Conservation (phyloP, 2,797 vertebrate species). For the Falco concolor region DNA sequence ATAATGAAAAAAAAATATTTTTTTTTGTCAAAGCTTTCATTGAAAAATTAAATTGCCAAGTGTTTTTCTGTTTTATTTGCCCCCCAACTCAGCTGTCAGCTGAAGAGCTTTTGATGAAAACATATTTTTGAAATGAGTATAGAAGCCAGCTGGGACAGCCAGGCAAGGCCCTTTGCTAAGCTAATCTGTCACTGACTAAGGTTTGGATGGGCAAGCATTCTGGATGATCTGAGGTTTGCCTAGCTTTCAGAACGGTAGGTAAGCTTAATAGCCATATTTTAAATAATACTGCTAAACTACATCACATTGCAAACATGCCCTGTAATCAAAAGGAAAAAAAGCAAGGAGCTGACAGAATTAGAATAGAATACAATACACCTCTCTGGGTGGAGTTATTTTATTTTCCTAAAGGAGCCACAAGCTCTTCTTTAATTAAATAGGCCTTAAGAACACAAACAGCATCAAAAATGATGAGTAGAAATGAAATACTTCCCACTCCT, state of each 20-base stretch:
- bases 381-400: conserved; percentile 20
- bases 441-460: conserved; percentile 54
- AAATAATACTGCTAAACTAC: neutral
- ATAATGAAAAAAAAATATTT: neutral
- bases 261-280: conserved; percentile 16
- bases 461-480: conserved; percentile 61
- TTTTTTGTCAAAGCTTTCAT: neutral
- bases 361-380: neutral
- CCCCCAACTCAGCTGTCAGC: conserved; percentile 23
- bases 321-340: neutral
- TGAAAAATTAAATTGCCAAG: conserved; percentile 22
- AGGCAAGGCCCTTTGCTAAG: conserved; percentile 38
- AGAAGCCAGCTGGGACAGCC: neutral
- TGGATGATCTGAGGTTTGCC: conserved; percentile 19
- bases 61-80: conserved; percentile 25
- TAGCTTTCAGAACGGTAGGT: neutral
- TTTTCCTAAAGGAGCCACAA: neutral
- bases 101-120: conserved; percentile 39
- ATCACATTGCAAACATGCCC: neutral
- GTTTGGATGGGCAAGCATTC: neutral
- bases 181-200: conserved; percentile 22
- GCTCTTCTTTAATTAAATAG: conserved; percentile 31
- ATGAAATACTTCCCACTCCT: conserved; percentile 34
- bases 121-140: conserved; percentile 3
- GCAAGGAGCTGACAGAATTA: neutral